phyloP scores from a whole-genome alignment of 1,140 invertebrate genomes.

The Heliconius congener region DNA sequence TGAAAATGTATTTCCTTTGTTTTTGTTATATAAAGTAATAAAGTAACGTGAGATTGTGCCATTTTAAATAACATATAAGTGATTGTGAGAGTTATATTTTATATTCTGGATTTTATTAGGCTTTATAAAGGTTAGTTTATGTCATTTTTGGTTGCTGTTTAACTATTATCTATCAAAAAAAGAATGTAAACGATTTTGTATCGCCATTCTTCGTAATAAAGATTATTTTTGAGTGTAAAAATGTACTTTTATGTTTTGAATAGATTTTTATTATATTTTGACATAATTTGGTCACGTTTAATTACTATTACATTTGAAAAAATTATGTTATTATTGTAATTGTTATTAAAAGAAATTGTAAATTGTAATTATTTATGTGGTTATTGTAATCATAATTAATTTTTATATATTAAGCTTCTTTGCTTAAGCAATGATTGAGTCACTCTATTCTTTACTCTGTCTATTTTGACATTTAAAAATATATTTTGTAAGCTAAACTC shows the following conservation, averaged over 20 bases:
- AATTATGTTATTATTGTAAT: too few relatives aligned
- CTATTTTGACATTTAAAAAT: too few relatives aligned
- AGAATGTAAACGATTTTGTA: neutral
- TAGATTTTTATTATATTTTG: constrained; percentile 18
- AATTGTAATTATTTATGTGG: too few relatives aligned
- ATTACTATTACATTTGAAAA: neutral
- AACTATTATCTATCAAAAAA: neutral
- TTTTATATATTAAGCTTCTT: too few relatives aligned
- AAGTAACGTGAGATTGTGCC: neutral
- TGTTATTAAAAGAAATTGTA: too few relatives aligned
- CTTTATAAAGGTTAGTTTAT: constrained; percentile 26
- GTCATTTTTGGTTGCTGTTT: neutral
- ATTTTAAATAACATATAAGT: constrained; percentile 4
- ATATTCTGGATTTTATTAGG: constrained; percentile 7
- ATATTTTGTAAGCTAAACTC: too few relatives aligned
- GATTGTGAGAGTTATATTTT: constrained; percentile 12
- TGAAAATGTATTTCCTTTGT: neutral
- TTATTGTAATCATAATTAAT: too few relatives aligned
- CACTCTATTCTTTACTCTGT: too few relatives aligned
- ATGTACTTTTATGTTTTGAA: neutral
- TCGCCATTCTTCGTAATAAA: neutral
- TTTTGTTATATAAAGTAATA: neutral
- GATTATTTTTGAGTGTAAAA: neutral
- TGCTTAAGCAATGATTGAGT: too few relatives aligned
- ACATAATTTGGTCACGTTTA: constrained; percentile 20